phyloP scores from a whole-genome alignment of 2,888 invertebrate genomes.

The Asteroscopus sphinx region DNA sequence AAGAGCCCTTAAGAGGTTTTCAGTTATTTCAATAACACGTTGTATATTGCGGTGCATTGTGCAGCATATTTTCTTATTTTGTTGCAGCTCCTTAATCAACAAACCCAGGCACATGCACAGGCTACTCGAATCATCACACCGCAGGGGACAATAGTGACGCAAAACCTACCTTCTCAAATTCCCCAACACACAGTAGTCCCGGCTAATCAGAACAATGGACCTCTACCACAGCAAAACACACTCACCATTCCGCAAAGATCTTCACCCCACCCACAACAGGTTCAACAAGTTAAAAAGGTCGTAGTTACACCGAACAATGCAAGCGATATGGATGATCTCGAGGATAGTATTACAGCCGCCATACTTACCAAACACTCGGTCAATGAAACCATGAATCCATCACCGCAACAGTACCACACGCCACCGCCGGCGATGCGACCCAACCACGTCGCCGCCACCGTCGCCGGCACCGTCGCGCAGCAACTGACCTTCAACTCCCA shows the following conservation, averaged over 20 bases:
- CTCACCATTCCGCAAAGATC: conserved; percentile 72
- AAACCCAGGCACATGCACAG: conserved; percentile 66
- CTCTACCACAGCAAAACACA: conserved; percentile 72
- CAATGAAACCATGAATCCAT: conserved; percentile 65
- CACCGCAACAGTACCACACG: conserved; percentile 75
- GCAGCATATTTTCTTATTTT: conserved; percentile 16
- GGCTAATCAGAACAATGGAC: conserved; percentile 74
- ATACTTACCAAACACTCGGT: conserved; percentile 82
- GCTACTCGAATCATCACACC: conserved; percentile 80
- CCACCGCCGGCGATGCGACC: conserved; percentile 69
- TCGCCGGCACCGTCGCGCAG: conserved; percentile 32
- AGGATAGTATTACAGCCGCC: conserved; percentile 88
- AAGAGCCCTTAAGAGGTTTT: no score
- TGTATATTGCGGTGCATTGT: not conserved
- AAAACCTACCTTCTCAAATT: conserved; percentile 71
- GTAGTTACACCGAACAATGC: conserved; percentile 85
- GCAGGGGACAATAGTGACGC: conserved; percentile 84
- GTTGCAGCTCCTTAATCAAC: conserved; percentile 76
- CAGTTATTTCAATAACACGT: no score
- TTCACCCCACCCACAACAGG: conserved; percentile 65
- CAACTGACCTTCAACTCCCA: conserved; percentile 73
- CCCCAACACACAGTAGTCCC: conserved; percentile 70
- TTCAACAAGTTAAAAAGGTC: conserved; percentile 76
- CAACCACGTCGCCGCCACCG: conserved; percentile 47
- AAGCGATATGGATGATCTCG: conserved; percentile 87